phyloP scores from a whole-genome alignment of 2,888 invertebrate species.

The Xestia xanthographa region DNA sequence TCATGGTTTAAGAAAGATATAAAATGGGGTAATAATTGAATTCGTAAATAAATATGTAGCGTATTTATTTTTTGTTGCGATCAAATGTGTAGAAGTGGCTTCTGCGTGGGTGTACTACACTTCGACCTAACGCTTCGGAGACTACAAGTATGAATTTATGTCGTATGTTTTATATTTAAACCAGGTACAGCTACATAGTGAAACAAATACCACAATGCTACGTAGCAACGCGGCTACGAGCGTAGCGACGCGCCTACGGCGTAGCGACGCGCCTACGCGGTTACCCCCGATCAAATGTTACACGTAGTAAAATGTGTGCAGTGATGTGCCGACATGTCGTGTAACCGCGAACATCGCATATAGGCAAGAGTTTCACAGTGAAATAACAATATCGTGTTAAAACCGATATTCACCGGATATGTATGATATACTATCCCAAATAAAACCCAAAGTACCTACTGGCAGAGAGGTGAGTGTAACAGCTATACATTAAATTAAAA shows the following conservation, averaged over 20 bases:
- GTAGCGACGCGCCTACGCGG: constrained; percentile 19
- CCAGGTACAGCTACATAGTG: background rate
- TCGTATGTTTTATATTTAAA: background rate
- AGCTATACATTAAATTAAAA: background rate
- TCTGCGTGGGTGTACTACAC: background rate
- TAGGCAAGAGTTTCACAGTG: background rate
- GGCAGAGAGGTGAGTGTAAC: background rate
- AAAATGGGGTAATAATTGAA: background rate
- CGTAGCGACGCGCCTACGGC: constrained; percentile 12
- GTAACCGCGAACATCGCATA: constrained; percentile 15
- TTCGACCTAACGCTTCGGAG: no score
- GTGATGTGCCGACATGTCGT: constrained; percentile 20
- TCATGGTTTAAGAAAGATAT: background rate
- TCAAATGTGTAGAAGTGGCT: background rate
- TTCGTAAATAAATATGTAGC: background rate
- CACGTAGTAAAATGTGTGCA: constrained; percentile 13
- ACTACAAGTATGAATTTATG: background rate
- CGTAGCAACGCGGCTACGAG: constrained; percentile 20
- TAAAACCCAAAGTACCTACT: background rate
- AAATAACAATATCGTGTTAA: constrained; percentile 24
- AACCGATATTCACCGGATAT: background rate
- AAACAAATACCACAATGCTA: constrained; percentile 12
- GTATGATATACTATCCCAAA: background rate
- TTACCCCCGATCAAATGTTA: constrained; percentile 25
- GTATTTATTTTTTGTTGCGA: background rate